phyloP scores from a whole-genome alignment of 2,797 vertebrate genomes.

The Tamandua tetradactyla region DNA sequence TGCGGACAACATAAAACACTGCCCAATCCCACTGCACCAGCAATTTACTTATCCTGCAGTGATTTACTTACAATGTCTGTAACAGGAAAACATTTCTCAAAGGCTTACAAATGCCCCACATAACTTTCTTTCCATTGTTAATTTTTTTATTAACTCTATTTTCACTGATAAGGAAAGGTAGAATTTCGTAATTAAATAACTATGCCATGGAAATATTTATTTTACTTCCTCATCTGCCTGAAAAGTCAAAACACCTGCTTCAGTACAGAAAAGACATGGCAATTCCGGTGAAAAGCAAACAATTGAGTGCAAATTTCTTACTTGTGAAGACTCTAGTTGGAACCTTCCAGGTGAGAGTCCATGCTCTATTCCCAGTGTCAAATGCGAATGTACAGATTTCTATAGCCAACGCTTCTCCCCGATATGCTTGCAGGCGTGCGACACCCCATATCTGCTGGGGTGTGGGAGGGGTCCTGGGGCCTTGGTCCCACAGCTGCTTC shows the following conservation, averaged over 20 bases:
- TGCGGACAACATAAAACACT: accelerated
- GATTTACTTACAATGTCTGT: accelerated
- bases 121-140: background rate
- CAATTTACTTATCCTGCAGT: accelerated
- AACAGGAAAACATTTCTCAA: accelerated
- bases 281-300: background rate
- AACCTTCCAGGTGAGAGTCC: background rate
- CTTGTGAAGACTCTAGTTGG: background rate
- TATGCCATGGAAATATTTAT: slow-evolving; percentile 43
- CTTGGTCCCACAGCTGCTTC: accelerated
- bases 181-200: slow-evolving; percentile 32
- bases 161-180: background rate
- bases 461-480: background rate
- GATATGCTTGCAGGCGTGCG: slow-evolving; percentile 20
- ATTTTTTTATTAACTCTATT: background rate
- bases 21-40: accelerated
- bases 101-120: background rate
- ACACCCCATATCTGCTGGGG: slow-evolving; percentile 47
- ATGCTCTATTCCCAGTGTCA: background rate
- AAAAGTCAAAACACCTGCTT: background rate
- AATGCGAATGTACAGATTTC: slow-evolving; percentile 6
- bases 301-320: background rate
- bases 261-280: background rate
- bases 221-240: background rate
- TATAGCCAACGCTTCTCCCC: background rate